A percentile compares a stretch with the other conserved stretches of the same genome.
These are phyloP conservation scores for Euborellia annulipes DNA, from an alignment of 1,140 invertebrate genomes.

Conservation along the genomic window DNA sequence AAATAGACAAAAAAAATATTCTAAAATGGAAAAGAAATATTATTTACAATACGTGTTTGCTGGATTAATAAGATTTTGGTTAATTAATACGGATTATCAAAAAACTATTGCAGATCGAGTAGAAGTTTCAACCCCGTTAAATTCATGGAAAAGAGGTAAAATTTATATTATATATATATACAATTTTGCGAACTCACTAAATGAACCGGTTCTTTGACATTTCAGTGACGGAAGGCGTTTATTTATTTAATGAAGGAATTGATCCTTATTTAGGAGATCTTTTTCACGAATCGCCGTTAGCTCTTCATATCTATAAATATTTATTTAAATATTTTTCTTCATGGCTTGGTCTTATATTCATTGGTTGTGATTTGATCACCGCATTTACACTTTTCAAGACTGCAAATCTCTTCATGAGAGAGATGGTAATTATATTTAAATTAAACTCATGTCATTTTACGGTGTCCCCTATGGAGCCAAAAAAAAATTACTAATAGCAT, in stretches of 20 bases:
- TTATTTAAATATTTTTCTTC: constrained; percentile 44
- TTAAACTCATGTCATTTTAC: too few relatives aligned
- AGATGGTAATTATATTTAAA: constrained; percentile 29
- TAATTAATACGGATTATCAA: constrained; percentile 54
- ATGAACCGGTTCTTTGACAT: constrained; percentile 17
- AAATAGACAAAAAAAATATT: too few relatives aligned
- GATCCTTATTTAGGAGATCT: constrained; percentile 84
- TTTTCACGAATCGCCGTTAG: constrained; percentile 79
- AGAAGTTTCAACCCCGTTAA: constrained; percentile 80
- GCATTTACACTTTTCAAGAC: constrained; percentile 51
- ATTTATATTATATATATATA: constrained; percentile 10
- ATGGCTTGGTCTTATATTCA: constrained; percentile 47
- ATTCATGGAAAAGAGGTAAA: constrained; percentile 79
- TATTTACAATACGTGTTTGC: constrained; percentile 32
- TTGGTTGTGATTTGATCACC: constrained; percentile 55
- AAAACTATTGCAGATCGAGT: constrained; percentile 56
- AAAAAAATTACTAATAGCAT: too few relatives aligned
- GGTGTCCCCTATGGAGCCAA: too few relatives aligned
- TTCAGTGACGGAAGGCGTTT: constrained; percentile 72
- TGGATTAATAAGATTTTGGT: constrained; percentile 42
- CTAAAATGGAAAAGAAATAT: constrained; percentile 20
- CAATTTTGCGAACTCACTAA: constrained; percentile 1
- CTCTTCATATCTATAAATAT: constrained; percentile 48
- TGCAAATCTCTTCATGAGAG: constrained; percentile 44
- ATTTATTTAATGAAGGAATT: constrained; percentile 57